Conservation (phyloP, 1,140 invertebrate species). For the Neotoxoptera formosana region DNA sequence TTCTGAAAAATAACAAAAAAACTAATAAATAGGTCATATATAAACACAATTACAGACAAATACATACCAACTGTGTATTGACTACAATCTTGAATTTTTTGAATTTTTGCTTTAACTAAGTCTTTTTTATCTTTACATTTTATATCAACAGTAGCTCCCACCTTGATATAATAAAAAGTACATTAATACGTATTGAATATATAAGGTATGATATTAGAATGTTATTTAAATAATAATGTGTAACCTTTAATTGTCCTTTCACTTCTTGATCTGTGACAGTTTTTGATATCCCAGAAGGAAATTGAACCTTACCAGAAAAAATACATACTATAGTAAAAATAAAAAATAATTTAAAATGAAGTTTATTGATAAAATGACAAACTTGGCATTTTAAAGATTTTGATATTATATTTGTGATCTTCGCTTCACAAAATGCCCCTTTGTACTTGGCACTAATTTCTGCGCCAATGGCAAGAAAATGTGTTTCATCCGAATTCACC, state of each 20-base stretch:
- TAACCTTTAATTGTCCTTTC: constrained; percentile 80
- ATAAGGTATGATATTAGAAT: too few species aligned
- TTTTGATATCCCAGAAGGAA: constrained; percentile 63
- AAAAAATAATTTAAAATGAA: background rate
- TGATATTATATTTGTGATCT: constrained; percentile 95
- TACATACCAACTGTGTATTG: constrained; percentile 95
- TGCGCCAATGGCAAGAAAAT: constrained; percentile 92
- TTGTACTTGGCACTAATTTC: constrained; percentile 99
- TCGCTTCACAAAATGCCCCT: constrained; percentile 99
- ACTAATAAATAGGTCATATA: background rate
- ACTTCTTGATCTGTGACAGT: constrained; percentile 90
- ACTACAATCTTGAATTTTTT: constrained; percentile 94
- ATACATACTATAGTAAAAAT: background rate
- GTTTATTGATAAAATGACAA: constrained; percentile 55
- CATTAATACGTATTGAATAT: too few species aligned
- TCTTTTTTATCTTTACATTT: constrained; percentile 89
- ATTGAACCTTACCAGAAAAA: background rate
- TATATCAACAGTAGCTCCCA: constrained; percentile 81
- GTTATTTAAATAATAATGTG: background rate
- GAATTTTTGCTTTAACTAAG: constrained; percentile 86
- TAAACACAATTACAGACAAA: background rate
- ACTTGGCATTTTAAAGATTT: constrained; percentile 92
- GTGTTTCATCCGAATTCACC: constrained; percentile 77
- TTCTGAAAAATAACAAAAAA: constrained; percentile 69
- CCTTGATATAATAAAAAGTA: constrained; percentile 59